Evolutionary conservation across 2,888 invertebrate genomes (phyloP).

Genomic region (Plutella xylostella): DNA sequence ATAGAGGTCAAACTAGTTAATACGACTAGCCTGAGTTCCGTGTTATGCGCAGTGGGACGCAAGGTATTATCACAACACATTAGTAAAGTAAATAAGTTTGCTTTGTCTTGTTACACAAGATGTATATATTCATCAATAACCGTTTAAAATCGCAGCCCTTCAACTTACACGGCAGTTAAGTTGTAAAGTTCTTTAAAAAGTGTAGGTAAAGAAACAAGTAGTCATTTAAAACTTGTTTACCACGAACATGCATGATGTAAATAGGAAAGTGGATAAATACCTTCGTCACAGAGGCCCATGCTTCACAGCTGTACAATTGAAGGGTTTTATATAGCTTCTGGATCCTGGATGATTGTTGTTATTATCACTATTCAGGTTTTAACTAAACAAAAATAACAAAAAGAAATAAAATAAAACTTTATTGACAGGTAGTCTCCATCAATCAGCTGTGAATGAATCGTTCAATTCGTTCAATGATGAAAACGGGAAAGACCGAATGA

Average conservation of each 20-base stretch:
- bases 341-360: too few relatives aligned
- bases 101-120: too few relatives aligned
- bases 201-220: not conserved
- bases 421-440: not conserved
- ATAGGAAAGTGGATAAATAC: conserved; percentile 31
- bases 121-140: too few relatives aligned
- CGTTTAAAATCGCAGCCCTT: too few relatives aligned
- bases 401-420: not conserved
- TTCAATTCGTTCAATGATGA: too few relatives aligned
- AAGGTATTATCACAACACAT: not conserved
- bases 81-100: not conserved
- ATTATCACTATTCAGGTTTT: too few relatives aligned
- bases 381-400: not conserved
- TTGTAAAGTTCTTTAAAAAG: not conserved
- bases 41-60: conserved; percentile 20
- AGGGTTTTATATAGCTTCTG: too few relatives aligned
- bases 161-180: too few relatives aligned
- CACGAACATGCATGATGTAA: conserved; percentile 18
- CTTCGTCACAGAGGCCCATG: conserved; percentile 62
- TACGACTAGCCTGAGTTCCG: conserved; percentile 31
- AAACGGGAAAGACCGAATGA: conserved; percentile 18
- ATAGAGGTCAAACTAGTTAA: conserved; percentile 48
- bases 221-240: conserved; percentile 45
- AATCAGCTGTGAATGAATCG: conserved; percentile 17
- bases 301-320: conserved; percentile 10